These are phyloP conservation scores for Sinhomidia bicolor DNA, from an alignment of 2,888 invertebrate species.

Conservation along the genomic window DNA sequence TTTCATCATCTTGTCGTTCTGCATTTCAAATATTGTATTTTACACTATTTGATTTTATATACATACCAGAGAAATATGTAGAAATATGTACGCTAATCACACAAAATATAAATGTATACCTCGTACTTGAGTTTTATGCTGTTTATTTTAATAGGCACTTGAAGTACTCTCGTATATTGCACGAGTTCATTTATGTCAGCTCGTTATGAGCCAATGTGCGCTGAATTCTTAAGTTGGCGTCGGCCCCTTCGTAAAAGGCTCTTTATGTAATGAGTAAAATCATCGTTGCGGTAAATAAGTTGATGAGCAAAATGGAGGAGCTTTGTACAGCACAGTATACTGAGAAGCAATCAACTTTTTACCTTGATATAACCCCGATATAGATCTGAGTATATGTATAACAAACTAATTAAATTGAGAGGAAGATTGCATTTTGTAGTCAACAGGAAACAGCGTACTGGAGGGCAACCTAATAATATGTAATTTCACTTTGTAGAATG, in stretches of 20 bases:
- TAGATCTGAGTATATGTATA: slow-evolving; percentile 7
- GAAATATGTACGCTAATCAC: neutral
- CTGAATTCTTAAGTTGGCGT: neutral
- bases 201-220: neutral
- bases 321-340: neutral
- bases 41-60: neutral
- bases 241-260: neutral
- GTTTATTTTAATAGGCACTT: neutral
- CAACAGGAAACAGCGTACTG: neutral
- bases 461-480: neutral
- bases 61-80: neutral
- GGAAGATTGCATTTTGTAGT: neutral
- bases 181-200: neutral
- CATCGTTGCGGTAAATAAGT: neutral
- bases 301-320: neutral
- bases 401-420: slow-evolving; percentile 25
- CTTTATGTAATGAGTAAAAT: neutral
- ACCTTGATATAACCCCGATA: neutral
- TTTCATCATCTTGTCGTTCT: too few relatives aligned
- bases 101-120: too few relatives aligned
- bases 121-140: neutral
- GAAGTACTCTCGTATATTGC: neutral
- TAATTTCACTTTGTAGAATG: neutral
- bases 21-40: too few relatives aligned
- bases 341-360: neutral